Percentiles rank a stretch among this genome's conserved stretches.
Evolutionary conservation across 64 coral and sea anemone genomes (phyloP).

Genomic region (Pocillopora verrucosa): DNA sequence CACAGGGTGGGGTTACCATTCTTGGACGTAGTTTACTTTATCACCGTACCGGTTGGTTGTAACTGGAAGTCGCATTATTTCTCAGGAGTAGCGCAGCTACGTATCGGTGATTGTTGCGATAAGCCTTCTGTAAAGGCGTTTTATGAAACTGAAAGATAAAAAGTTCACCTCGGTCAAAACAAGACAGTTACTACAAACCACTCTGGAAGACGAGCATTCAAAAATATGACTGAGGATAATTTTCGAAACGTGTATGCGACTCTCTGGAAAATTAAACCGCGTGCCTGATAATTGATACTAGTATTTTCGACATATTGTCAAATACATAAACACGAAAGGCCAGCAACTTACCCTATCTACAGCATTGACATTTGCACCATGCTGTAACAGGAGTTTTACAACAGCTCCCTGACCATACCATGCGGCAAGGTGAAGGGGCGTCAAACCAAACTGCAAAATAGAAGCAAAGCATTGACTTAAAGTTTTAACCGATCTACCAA

Average conservation of each 20-base stretch:
- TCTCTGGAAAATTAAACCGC: no score
- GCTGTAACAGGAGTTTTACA: conserved; percentile 1
- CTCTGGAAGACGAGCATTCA: no score
- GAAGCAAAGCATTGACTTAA: neutral
- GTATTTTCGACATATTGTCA: no score
- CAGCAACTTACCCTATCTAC: neutral
- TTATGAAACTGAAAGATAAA: neutral
- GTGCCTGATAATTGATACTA: no score
- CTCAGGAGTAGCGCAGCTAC: neutral
- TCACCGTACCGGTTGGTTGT: conserved; percentile 11
- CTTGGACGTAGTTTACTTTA: neutral
- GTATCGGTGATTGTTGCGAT: neutral
- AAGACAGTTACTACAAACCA: no score
- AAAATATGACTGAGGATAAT: no score
- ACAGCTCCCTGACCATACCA: conserved; percentile 1
- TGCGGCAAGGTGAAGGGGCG: neutral
- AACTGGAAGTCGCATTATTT: neutral
- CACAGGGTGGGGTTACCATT: no score
- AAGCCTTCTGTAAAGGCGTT: neutral
- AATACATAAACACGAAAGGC: neutral
- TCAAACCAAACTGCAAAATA: neutral
- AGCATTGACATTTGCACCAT: conserved; percentile 6
- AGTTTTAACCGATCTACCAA: no score
- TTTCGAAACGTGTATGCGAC: no score
- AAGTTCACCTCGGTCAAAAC: neutral